These are phyloP conservation scores for Osmerus mordax DNA, from an alignment of 2,113 vertebrate genomes.

Conservation along the genomic window DNA sequence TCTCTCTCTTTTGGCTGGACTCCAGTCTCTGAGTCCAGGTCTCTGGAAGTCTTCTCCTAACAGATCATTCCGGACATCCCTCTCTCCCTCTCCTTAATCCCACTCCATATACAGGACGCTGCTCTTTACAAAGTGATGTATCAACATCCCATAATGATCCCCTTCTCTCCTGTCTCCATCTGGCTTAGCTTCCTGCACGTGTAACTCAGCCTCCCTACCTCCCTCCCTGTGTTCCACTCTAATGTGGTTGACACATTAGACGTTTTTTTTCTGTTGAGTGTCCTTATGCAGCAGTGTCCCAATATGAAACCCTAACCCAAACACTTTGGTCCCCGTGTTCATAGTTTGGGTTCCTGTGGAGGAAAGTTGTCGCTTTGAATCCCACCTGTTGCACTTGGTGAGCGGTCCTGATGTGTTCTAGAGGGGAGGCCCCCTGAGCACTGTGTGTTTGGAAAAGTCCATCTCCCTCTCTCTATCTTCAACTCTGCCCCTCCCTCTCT, in stretches of 20 bases:
- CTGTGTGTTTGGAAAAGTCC: neutral
- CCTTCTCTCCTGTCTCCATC: constrained; percentile 18
- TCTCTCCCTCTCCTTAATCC: constrained; percentile 29
- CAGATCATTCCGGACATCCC: constrained; percentile 36
- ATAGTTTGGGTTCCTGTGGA: too few relatives aligned
- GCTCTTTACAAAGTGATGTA: constrained; percentile 29
- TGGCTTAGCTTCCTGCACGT: neutral
- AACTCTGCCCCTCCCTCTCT: neutral
- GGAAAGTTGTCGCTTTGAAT: too few relatives aligned
- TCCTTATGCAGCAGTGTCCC: too few relatives aligned
- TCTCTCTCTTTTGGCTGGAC: constrained; percentile 5
- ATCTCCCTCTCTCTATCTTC: neutral
- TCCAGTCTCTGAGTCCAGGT: neutral
- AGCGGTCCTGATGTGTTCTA: neutral
- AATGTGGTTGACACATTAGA: too few relatives aligned
- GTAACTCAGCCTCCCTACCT: neutral
- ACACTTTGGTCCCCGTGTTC: neutral
- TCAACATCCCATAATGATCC: constrained; percentile 40
- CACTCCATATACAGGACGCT: constrained; percentile 38
- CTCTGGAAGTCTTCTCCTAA: constrained; percentile 46
- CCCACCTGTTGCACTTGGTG: too few relatives aligned
- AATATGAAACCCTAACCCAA: too few relatives aligned
- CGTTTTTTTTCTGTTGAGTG: too few relatives aligned
- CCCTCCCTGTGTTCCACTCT: neutral
- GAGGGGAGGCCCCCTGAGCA: neutral